These are phyloP conservation scores for Peromyscus maniculatus DNA, from an alignment of 2,113 vertebrate genomes.

Conservation along the genomic window DNA sequence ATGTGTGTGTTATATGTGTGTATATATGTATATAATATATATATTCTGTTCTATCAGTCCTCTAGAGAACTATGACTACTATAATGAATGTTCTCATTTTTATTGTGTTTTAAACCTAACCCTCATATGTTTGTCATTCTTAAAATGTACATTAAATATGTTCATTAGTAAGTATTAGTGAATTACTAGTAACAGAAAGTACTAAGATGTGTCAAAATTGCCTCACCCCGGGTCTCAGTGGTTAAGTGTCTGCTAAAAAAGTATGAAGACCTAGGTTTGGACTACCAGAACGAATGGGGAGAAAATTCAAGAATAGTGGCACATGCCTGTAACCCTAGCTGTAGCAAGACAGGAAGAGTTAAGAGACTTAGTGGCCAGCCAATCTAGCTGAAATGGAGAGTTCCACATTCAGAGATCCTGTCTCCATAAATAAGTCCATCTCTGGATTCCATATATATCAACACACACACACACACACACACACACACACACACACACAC, in stretches of 20 bases:
- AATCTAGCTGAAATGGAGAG: background rate
- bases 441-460: background rate
- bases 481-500: background rate
- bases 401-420: background rate
- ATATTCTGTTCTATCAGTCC: background rate
- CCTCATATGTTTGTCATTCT: background rate
- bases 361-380: background rate
- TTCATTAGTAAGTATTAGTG: background rate
- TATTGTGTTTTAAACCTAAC: slow-evolving; percentile 10
- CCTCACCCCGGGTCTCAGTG: background rate
- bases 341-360: background rate
- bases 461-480: background rate
- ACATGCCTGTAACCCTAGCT: background rate
- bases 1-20: too few relatives aligned
- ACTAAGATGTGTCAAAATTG: background rate
- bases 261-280: background rate
- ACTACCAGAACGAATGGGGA: background rate
- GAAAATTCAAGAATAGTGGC: background rate
- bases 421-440: background rate
- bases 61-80: background rate
- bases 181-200: background rate
- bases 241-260: background rate
- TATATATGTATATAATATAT: too few relatives aligned
- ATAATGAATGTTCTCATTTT: background rate
- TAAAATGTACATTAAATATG: background rate